These are phyloP conservation scores for Phragmatobia fuliginosa DNA, from an alignment of 2,888 invertebrate species.

Conservation along the genomic window DNA sequence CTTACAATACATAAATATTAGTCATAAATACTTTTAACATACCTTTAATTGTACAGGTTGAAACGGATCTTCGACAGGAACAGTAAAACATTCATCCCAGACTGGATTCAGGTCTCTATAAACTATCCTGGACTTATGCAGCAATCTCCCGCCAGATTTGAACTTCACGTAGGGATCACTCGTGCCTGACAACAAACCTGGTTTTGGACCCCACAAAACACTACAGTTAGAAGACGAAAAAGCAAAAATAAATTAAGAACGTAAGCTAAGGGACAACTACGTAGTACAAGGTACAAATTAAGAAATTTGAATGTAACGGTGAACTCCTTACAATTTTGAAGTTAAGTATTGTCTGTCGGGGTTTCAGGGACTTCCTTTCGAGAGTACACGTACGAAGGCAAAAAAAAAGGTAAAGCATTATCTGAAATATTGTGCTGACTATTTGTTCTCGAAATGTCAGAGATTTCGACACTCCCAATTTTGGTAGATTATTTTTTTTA, in stretches of 20 bases:
- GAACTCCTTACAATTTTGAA: not conserved
- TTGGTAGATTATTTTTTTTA: no score
- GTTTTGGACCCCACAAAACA: slow-evolving; percentile 79
- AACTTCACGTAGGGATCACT: slow-evolving; percentile 99
- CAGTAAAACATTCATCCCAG: slow-evolving; percentile 99
- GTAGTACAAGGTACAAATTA: not conserved
- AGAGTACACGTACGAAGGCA: no score
- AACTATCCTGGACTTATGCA: slow-evolving; percentile 97
- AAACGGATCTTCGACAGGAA: slow-evolving; percentile 97
- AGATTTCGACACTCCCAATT: no score
- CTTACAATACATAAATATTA: no score
- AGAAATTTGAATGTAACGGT: slow-evolving; percentile 16
- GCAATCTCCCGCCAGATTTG: slow-evolving; percentile 93
- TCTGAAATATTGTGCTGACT: no score
- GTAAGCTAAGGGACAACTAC: slow-evolving; percentile 47
- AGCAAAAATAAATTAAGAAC: slow-evolving; percentile 69
- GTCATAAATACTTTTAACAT: slow-evolving; percentile 41
- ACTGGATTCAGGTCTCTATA: slow-evolving; percentile 97
- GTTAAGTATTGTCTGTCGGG: not conserved
- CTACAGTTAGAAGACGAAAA: slow-evolving; percentile 74
- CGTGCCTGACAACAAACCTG: slow-evolving; percentile 91
- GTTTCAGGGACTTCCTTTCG: no score
- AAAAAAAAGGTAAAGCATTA: no score
- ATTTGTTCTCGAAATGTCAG: no score
- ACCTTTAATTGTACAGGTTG: slow-evolving; percentile 95